A percentile compares a stretch with the other conserved stretches of the same genome.
These are phyloP conservation scores for Tetanocera ferruginea DNA, from an alignment of 2,888 invertebrate genomes.

Conservation along the genomic window DNA sequence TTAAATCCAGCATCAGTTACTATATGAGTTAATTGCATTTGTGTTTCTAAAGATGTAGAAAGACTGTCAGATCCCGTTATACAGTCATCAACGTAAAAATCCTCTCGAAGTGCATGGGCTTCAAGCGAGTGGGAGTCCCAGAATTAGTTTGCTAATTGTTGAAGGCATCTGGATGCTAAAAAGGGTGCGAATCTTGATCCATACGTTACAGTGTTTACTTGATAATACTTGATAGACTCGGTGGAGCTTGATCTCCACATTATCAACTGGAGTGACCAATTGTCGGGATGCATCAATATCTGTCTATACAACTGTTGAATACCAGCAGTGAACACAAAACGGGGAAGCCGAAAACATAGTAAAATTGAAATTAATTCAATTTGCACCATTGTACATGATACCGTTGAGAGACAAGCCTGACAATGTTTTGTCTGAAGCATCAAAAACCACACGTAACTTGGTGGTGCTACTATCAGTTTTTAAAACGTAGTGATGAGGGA, in stretches of 20 bases:
- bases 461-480: not conserved
- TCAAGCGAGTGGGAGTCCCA: not conserved
- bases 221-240: too few relatives aligned
- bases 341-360: not conserved
- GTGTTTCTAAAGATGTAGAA: too few relatives aligned
- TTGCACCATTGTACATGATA: not conserved
- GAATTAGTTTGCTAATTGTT: not conserved
- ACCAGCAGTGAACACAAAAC: too few relatives aligned
- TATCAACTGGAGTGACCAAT: not conserved
- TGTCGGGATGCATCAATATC: not conserved
- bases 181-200: too few relatives aligned
- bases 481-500: not conserved
- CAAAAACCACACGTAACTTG: not conserved
- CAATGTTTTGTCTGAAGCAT: not conserved
- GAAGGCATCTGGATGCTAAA: too few relatives aligned
- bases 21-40: too few relatives aligned
- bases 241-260: not conserved
- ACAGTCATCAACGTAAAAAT: too few relatives aligned
- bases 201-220: too few relatives aligned
- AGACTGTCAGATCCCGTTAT: too few relatives aligned
- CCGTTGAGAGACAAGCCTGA: not conserved
- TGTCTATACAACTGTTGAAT: not conserved
- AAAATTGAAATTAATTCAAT: slow-evolving; percentile 11
- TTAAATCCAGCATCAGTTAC: too few relatives aligned
- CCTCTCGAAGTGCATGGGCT: not conserved